phyloP scores from a whole-genome alignment of 2,888 invertebrate species.

The Hermodice carunculata region DNA sequence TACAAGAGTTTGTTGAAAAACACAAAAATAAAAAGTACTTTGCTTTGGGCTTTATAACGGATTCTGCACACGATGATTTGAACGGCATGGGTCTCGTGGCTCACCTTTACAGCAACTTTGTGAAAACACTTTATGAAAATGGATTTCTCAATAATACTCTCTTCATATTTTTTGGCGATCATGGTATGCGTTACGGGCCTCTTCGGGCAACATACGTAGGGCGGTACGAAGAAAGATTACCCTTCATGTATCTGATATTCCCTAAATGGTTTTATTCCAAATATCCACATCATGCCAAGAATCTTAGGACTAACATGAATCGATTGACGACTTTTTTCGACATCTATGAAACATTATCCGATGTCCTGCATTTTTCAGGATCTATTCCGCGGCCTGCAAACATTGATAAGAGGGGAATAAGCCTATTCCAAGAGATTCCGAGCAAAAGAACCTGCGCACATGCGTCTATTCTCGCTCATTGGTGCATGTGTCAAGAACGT shows the following conservation, averaged over 20 bases:
- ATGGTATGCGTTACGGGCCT: neutral
- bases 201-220: neutral
- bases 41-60: neutral
- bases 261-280: neutral
- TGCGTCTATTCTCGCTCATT: neutral
- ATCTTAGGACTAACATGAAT: neutral
- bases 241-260: neutral
- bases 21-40: neutral
- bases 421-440: neutral
- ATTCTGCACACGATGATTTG: neutral
- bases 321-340: conserved; percentile 6
- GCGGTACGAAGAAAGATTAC: neutral
- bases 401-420: neutral
- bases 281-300: neutral
- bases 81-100: neutral
- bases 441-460: neutral
- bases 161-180: neutral
- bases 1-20: neutral
- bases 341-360: neutral
- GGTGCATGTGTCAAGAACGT: conserved; percentile 3
- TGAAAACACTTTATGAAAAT: neutral
- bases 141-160: neutral
- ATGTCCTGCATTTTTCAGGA: neutral
- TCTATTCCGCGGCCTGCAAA: too few species aligned
- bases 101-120: neutral